Evolutionary conservation across 2,888 invertebrate species (phyloP), one percentile per base, ranked within the genome.

Genomic region (Tillus elongatus): DNA sequence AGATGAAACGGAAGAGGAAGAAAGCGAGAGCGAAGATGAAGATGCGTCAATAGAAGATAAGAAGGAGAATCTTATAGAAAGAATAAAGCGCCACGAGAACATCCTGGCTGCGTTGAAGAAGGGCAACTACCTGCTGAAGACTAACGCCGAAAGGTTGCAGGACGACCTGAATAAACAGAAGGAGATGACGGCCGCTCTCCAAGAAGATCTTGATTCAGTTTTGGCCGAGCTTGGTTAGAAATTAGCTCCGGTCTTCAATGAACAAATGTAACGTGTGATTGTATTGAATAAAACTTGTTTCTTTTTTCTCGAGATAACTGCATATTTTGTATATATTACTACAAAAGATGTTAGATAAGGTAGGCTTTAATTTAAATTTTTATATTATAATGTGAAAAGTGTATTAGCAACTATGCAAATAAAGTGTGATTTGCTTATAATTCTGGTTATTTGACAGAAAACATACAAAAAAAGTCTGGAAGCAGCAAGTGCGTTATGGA

Each of bases 201-300:
- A 90, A 64, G 80, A 84, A 53, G 90, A 91, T 63, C 67, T 91
- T 42, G 88, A 90, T 63, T 84, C 88, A 3, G 82, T 89, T 13
- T 74, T 90, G 44, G 83, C 86, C 24, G 89, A 90, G 67, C 71
- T 90, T 55, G 86, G 87, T 54, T 87, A 75, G 66, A 24, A 6
- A 11, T 13, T 3, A 4, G 32, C 4, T 35, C 8, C 6, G 9
- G 30, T 9, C 30, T 4, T 10, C 24, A 8, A 8, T 19, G 9
- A 8, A 19, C 9, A 19, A 19, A n/a, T n/a, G n/a, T n/a, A n/a
- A n/a, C n/a, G n/a, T n/a, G n/a, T n/a, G n/a, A n/a, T n/a, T n/a
- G n/a, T n/a, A n/a, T n/a, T n/a, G n/a, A n/a, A n/a, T n/a, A n/a
- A n/a, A n/a, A 6, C 24, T 19, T 19, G 9, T 19, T 19, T 19